Percentiles rank a stretch among this genome's conserved stretches.
phyloP scores from a whole-genome alignment of 2,888 invertebrate genomes.

The Ormyrus nitidulus region DNA sequence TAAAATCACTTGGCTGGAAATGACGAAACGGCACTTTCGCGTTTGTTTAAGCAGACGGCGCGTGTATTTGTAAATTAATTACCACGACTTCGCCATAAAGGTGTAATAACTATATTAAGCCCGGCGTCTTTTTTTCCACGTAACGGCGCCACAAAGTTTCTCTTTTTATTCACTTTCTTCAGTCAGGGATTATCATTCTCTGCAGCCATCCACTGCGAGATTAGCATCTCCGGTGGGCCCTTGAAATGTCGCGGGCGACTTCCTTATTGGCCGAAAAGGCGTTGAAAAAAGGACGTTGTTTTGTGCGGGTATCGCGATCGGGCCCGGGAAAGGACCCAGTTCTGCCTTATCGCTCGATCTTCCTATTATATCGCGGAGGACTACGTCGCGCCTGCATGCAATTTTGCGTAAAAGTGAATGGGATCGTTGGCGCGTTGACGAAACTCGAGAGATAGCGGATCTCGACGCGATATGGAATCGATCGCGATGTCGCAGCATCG shows the following conservation, averaged over 20 bases:
- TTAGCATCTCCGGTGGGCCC: background rate
- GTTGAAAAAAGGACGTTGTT: background rate
- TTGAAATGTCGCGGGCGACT: slow-evolving; percentile 2
- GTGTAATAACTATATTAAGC: no score
- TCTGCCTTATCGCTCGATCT: slow-evolving; percentile 56
- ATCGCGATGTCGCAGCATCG: background rate
- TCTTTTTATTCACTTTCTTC: no score
- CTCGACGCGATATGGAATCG: no score
- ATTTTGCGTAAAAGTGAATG: background rate
- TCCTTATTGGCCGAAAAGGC: slow-evolving; percentile 20
- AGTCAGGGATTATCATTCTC: no score
- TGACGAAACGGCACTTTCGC: background rate
- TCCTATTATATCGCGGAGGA: slow-evolving; percentile 53
- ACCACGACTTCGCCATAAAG: no score
- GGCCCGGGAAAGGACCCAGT: slow-evolving; percentile 20
- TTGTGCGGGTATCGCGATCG: background rate
- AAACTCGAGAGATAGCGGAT: no score
- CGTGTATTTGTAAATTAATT: slow-evolving; percentile 16
- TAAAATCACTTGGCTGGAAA: slow-evolving; percentile 33
- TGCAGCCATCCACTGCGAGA: no score
- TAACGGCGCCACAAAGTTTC: no score
- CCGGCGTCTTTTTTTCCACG: no score
- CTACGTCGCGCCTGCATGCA: background rate
- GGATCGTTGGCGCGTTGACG: no score
- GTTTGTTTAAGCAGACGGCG: background rate